These are phyloP conservation scores for Scortum barcoo DNA, from an alignment of 2,113 vertebrate species.

Conservation along the genomic window DNA sequence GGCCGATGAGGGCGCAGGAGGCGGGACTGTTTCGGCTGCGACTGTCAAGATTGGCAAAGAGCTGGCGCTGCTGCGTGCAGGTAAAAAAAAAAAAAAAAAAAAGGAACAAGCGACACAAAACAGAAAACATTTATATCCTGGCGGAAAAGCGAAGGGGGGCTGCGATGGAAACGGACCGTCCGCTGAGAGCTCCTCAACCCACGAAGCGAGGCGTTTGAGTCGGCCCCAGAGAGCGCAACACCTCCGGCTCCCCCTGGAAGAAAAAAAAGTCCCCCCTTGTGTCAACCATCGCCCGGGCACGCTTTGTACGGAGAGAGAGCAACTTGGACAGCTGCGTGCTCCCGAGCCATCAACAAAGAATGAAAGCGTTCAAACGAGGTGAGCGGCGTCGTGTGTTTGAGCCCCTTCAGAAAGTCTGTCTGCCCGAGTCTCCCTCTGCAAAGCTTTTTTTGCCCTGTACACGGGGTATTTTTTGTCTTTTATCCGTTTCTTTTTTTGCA, in stretches of 20 bases:
- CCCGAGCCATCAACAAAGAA: constrained; percentile 83
- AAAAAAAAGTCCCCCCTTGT: constrained; percentile 75
- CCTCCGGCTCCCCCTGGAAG: constrained; percentile 51
- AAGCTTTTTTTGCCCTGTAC: constrained; percentile 70
- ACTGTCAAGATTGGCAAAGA: constrained; percentile 84
- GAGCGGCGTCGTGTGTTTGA: constrained; percentile 37
- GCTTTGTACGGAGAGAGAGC: constrained; percentile 75
- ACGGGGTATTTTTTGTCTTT: too few species aligned
- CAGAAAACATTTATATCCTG: constrained; percentile 58
- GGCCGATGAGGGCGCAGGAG: constrained; percentile 43
- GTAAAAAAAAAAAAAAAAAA: constrained; percentile 85
- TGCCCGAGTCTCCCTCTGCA: constrained; percentile 15
- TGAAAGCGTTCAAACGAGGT: constrained; percentile 88
- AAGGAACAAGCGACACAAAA: constrained; percentile 67
- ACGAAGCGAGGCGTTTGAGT: constrained; percentile 6
- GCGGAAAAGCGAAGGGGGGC: constrained; percentile 18
- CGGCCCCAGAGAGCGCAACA: constrained; percentile 36
- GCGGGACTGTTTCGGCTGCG: constrained; percentile 69
- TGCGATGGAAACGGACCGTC: constrained; percentile 50
- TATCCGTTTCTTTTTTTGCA: constrained; percentile 73
- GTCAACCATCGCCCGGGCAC: constrained; percentile 74
- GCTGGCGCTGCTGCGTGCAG: constrained; percentile 80
- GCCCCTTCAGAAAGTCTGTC: background rate
- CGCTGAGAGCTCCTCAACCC: background rate
- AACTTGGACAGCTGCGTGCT: constrained; percentile 83